Conservation (phyloP, 2,888 invertebrate species). For the Temnothorax rugatulus region DNA sequence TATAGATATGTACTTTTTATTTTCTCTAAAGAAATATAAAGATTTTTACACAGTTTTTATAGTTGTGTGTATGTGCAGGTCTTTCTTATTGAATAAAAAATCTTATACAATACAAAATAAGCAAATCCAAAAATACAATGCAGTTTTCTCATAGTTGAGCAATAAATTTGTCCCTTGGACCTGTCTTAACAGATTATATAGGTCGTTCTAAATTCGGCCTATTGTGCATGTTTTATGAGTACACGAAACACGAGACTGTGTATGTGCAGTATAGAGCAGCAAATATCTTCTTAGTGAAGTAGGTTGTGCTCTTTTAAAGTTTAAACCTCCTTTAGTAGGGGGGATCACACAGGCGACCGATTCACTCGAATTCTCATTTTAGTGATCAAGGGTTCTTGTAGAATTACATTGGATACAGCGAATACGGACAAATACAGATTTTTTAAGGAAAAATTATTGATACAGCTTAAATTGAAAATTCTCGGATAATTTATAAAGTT, state of each 20-base stretch:
- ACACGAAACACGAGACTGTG: too few species aligned
- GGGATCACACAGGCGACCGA: neutral
- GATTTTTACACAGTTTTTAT: neutral
- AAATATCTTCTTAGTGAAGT: conserved; percentile 9
- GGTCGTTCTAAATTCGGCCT: conserved; percentile 10
- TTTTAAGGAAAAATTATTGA: neutral
- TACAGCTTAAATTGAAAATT: neutral
- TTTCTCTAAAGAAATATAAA: neutral
- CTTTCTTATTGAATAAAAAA: neutral
- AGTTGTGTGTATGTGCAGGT: neutral
- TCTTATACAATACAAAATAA: neutral
- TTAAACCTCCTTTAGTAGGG: conserved; percentile 12
- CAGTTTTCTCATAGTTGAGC: neutral
- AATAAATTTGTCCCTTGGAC: conserved; percentile 3
- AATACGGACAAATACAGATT: neutral
- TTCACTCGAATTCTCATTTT: conserved; percentile 18
- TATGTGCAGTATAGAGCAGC: neutral
- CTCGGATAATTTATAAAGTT: neutral
- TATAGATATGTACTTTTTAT: neutral
- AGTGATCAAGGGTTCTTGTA: conserved; percentile 10
- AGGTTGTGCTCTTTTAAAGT: conserved; percentile 31
- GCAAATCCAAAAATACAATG: neutral
- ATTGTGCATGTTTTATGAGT: conserved; percentile 3
- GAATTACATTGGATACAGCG: neutral
- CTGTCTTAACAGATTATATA: conserved; percentile 28